Evolutionary conservation across 2,797 vertebrate species (phyloP), one percentile per base, ranked within the genome.

Genomic region (Pipistrellus pipistrellus): DNA sequence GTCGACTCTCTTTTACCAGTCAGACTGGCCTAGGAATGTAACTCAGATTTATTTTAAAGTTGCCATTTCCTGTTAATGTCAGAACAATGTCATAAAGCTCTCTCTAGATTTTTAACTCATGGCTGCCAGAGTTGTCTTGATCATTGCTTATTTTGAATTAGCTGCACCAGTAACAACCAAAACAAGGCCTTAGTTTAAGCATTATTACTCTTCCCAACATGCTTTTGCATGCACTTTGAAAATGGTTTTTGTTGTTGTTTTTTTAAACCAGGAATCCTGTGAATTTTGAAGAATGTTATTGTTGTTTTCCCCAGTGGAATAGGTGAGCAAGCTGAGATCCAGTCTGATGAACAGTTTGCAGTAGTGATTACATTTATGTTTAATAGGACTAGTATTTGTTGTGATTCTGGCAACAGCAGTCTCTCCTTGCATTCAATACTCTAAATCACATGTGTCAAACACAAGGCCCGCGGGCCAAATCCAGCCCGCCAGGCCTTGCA

Each of bases 71-170:
- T 64, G 85, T 94, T 83, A 88, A 83, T 80, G 21, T 84, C 78
- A 81, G n/a, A 44, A 46, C 86, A 94, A 88, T 15, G 41, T 77
- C 85, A 69, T 94, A 94, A 90, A 78, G 32, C 73, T 64, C 32
- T 32, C 51, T 82, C 30, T 88, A 48, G 44, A 85, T 82, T 82
- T 95, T 87, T 93, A 76, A 73, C 35, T 35, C 64, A 73, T 46
- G 69, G 6, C 44, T 69, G 14, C 57, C 83, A n/a, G 53, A 57
- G 30, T 77, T 62, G 8, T 68, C 35, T 64, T 64, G 20, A 38
- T n/a, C 87, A 25, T 88, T 72, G 15, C 83, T 95, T 88, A 35
- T 94, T 95, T 90, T 84, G 41, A 51, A 23, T 76, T n/a, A 25
- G 48, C 69, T 77, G 38, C 30, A 1, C 44, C 20, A 15, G 25